A percentile compares a stretch with the other conserved stretches of the same genome.
phyloP scores from a whole-genome alignment of 35 echinoderm and acorn worm species.

The Patiria miniata region DNA sequence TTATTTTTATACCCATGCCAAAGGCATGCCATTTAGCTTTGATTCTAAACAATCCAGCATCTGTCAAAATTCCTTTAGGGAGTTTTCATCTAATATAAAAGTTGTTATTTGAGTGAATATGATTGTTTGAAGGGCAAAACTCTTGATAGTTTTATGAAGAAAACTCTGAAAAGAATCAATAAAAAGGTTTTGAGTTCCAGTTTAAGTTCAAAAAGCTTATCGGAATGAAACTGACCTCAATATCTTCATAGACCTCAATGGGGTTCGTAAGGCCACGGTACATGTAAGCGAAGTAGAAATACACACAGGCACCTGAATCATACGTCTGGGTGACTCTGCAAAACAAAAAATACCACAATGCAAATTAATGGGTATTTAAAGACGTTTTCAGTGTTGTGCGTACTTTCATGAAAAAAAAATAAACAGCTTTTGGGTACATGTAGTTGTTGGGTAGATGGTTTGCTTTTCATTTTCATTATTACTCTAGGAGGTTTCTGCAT shows the following conservation, averaged over 20 bases:
- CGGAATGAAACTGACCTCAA: conserved; percentile 83
- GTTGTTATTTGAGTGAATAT: too few relatives aligned
- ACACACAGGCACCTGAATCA: conserved; percentile 95
- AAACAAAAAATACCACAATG: neutral
- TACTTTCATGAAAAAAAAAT: neutral
- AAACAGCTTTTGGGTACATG: neutral
- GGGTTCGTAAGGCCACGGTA: conserved; percentile 86
- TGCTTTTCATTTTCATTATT: too few relatives aligned
- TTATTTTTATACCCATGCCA: too few relatives aligned
- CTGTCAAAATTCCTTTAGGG: too few relatives aligned
- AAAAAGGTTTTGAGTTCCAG: neutral
- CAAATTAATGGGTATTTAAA: too few relatives aligned
- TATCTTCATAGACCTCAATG: conserved; percentile 86
- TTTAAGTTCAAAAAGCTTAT: neutral
- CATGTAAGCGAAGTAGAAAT: conserved; percentile 98
- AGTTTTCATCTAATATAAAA: too few relatives aligned
- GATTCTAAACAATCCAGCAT: too few relatives aligned
- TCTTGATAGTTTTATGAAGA: too few relatives aligned
- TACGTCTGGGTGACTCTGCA: conserved; percentile 93
- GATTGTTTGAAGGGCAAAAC: too few relatives aligned
- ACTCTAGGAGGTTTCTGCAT: too few relatives aligned
- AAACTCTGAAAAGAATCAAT: neutral
- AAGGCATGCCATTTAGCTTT: too few relatives aligned
- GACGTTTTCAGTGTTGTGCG: neutral
- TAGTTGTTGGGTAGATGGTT: neutral